These are phyloP conservation scores for Drosophila nr. perissopoda DNA, from an alignment of 2,888 invertebrate genomes.

Conservation along the genomic window DNA sequence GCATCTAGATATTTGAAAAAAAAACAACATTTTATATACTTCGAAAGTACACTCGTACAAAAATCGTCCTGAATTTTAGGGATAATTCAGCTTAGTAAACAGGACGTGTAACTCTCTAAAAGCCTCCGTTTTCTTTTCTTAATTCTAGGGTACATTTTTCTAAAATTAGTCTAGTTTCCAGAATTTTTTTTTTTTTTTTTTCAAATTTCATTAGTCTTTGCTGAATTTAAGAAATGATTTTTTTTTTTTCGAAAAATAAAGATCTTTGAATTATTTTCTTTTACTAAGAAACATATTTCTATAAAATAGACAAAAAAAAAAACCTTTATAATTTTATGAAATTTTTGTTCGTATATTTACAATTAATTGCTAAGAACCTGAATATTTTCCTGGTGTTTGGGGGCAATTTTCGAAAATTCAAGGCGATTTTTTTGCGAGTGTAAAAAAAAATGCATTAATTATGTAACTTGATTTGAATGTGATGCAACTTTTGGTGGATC, in stretches of 20 bases:
- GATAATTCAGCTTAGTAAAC: not conserved
- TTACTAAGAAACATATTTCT: not conserved
- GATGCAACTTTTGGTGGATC: not conserved
- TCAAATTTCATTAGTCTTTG: not conserved
- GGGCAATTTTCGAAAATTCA: not conserved
- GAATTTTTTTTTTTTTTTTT: not conserved
- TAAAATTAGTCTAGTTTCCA: not conserved
- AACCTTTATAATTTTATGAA: not conserved
- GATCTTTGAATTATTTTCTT: not conserved
- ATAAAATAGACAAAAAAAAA: not conserved
- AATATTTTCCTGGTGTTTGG: not conserved
- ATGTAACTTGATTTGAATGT: not conserved
- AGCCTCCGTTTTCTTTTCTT: not conserved
- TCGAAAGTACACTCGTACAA: not conserved
- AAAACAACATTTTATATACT: not conserved
- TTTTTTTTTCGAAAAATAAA: not conserved
- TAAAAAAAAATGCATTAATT: not conserved
- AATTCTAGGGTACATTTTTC: not conserved
- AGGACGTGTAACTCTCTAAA: not conserved
- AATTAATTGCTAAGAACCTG: not conserved
- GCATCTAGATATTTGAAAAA: not conserved
- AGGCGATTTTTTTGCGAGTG: not conserved
- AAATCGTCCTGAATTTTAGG: not conserved
- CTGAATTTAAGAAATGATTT: not conserved
- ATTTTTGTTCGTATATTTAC: not conserved